phyloP scores from a whole-genome alignment of 2,797 vertebrate species.

The Danio kyathit region DNA sequence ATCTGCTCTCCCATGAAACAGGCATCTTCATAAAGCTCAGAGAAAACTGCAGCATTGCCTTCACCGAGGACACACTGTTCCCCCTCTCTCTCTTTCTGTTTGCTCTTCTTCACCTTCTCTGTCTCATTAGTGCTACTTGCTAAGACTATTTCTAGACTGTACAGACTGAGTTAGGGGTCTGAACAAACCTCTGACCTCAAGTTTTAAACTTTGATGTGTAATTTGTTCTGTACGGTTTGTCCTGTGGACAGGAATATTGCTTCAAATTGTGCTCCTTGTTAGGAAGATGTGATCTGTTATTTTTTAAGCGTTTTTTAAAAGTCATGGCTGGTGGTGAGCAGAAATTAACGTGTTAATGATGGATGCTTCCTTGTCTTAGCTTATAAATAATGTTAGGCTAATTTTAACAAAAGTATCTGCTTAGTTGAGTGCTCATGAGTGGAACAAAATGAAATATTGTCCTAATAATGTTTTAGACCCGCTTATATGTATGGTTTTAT shows the following conservation, averaged over 20 bases:
- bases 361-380: not conserved
- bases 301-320: not conserved
- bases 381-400: too few relatives aligned
- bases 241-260: not conserved
- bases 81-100: not conserved
- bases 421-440: too few relatives aligned
- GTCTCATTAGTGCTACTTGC: conserved; percentile 10
- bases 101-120: conserved; percentile 1
- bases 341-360: not conserved
- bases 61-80: conserved; percentile 18
- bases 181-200: not conserved
- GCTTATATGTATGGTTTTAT: too few relatives aligned
- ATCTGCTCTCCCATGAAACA: conserved; percentile 34
- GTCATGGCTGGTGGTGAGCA: not conserved
- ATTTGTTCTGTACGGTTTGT: not conserved
- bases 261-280: not conserved
- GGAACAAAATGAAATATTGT: too few relatives aligned
- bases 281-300: not conserved
- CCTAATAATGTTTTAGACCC: too few relatives aligned
- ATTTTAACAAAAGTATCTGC: too few relatives aligned
- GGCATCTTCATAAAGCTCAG: conserved; percentile 2
- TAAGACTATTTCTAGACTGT: not conserved
- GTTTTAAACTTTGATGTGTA: not conserved
- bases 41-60: conserved; percentile 22
- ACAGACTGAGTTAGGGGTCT: not conserved